Base-by-base conservation (phyloP, 2,113 vertebrate species). In the Hippocampus guttulatus region DNA sequence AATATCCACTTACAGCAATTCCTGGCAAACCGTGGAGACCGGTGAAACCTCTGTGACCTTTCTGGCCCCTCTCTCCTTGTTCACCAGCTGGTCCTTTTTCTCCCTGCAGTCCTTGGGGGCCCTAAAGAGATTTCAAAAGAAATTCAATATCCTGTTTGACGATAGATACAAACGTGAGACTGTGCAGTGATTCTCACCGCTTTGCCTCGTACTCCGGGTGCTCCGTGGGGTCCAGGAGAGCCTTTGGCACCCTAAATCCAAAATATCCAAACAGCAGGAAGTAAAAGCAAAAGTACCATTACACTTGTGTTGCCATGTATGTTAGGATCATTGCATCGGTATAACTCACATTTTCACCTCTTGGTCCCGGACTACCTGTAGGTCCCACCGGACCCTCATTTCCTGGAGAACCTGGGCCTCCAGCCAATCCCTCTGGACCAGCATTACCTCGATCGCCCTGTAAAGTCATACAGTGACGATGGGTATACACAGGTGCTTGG, bases 51-150 rank as follows among this genome's bases (percentile, higher is more conserved):
- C 95, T 89, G 82, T 99, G 97, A 58, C 97, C 97, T 79, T 99
- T 99, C 88, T 98, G 96, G 52, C 97, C 97, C 70, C 95, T 92
- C 21, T 98, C 97, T 0, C 97, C 97, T 80, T 91, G 73, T 3
- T 94, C 93, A 81, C 97, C 97, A 58, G 88, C 75, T 55, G 93
- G 93, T 63, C 97, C 97, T 91, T 96, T 96, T 69, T 97, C 97
- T 79, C 97, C 97, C 71, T 95, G 94, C 73, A 97, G 96, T 61
- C 97, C 97, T 93, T 99, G 97, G n/a, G 97, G 97, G 72, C 96
- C 97, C 97, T 99, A 41, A 11, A 79, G 71, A 0, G 2, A 65
- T 65, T 47, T 27, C 3, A 16, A 47, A 27, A 47, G 7, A 25
- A 6, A 15, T 45, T 0, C 12, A 23, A 47, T 47, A 27, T 65